These are phyloP conservation scores for Amphimallon solstitiale DNA, from an alignment of 2,888 invertebrate species.

Conservation along the genomic window DNA sequence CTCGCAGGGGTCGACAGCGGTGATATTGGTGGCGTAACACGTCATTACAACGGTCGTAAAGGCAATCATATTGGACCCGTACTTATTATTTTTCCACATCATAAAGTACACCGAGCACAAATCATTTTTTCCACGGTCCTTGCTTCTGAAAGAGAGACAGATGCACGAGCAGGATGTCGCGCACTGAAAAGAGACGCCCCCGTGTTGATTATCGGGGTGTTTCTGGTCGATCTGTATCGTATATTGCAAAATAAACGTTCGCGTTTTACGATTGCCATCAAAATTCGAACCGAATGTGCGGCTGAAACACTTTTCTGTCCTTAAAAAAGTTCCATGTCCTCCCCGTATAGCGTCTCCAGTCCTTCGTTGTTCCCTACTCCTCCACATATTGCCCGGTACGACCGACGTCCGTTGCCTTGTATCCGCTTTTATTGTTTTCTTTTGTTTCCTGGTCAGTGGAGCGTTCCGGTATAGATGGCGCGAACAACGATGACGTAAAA, in stretches of 20 bases:
- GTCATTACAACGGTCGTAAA: slow-evolving; percentile 57
- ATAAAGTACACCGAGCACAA: slow-evolving; percentile 54
- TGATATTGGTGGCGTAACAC: slow-evolving; percentile 35
- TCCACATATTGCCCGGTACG: no score
- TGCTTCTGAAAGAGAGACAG: slow-evolving; percentile 41
- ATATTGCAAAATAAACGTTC: slow-evolving; percentile 54
- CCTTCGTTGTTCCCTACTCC: background rate
- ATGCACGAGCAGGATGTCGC: slow-evolving; percentile 44
- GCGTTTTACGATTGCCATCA: slow-evolving; percentile 51
- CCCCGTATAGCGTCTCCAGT: background rate
- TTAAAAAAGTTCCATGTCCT: slow-evolving; percentile 20
- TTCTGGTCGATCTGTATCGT: slow-evolving; percentile 48
- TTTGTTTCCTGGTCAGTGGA: slow-evolving; percentile 24
- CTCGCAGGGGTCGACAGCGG: slow-evolving; percentile 1
- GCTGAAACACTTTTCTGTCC: slow-evolving; percentile 14
- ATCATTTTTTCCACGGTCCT: slow-evolving; percentile 47
- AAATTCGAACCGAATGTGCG: slow-evolving; percentile 39
- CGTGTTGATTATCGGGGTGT: slow-evolving; percentile 48
- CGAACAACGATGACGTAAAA: slow-evolving; percentile 10
- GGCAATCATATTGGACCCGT: slow-evolving; percentile 57
- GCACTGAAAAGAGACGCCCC: slow-evolving; percentile 45
- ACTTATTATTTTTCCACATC: slow-evolving; percentile 58
- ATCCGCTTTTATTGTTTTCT: slow-evolving; percentile 20
- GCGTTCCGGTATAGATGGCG: slow-evolving; percentile 21
- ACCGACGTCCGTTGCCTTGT: background rate